Evolutionary conservation across 92 coral and sea anemone genomes (phyloP).

Genomic region (Desmophyllum pertusum): DNA sequence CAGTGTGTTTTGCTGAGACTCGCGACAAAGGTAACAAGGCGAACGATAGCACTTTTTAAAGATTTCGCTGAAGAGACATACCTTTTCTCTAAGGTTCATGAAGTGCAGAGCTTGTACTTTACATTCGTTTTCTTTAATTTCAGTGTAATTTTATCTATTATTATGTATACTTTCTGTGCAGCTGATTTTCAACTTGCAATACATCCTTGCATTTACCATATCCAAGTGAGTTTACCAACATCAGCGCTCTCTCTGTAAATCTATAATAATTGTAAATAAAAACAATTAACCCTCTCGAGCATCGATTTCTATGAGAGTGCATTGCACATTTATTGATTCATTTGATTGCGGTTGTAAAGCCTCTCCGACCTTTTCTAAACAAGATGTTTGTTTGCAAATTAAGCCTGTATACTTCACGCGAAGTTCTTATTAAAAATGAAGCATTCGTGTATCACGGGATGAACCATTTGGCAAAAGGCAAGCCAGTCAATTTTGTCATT

Average conservation of each 20-base stretch:
- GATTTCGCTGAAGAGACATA: neutral
- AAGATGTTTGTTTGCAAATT: neutral
- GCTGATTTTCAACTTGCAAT: neutral
- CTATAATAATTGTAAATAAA: neutral
- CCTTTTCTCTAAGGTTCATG: neutral
- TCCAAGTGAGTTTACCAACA: neutral
- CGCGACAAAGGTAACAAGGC: neutral
- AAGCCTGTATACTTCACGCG: neutral
- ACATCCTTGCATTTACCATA: neutral
- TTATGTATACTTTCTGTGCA: neutral
- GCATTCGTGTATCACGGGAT: neutral
- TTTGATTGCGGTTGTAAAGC: neutral
- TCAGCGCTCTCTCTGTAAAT: neutral
- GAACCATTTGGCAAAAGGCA: neutral
- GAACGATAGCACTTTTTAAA: neutral
- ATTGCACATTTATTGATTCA: neutral
- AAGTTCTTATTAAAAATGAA: neutral
- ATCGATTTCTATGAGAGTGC: neutral
- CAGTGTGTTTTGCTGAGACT: neutral
- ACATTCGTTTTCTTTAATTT: neutral
- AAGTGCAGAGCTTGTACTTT: neutral
- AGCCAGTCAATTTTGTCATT: neutral
- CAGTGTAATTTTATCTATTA: neutral
- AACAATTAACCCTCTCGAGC: neutral
- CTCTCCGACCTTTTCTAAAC: neutral